These are phyloP conservation scores for Diarsia dahlii DNA, from an alignment of 2,888 invertebrate genomes.

Conservation along the genomic window DNA sequence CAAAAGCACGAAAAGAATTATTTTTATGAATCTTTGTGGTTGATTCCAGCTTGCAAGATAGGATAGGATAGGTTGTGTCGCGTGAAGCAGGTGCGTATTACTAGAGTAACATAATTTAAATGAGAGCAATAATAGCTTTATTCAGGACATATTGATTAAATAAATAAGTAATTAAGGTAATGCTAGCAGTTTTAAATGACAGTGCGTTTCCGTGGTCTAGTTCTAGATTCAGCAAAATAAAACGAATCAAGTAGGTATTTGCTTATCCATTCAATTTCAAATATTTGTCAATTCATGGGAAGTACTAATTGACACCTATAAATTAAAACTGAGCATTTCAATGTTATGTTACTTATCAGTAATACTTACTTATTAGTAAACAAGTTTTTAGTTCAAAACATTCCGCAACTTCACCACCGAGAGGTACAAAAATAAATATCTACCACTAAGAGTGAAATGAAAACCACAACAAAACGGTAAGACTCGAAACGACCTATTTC, in stretches of 20 bases:
- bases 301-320: not conserved
- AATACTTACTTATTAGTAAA: too few relatives aligned
- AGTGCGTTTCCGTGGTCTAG: not conserved
- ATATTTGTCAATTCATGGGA: not conserved
- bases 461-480: conserved; percentile 8
- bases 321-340: not conserved
- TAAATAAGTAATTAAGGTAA: not conserved
- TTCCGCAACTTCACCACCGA: not conserved
- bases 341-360: not conserved
- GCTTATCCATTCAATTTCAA: not conserved
- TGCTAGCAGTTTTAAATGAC: not conserved
- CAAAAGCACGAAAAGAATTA: too few relatives aligned
- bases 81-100: not conserved
- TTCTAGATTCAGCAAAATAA: conserved; percentile 7
- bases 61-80: not conserved
- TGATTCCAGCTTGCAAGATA: not conserved
- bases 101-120: not conserved
- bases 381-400: not conserved
- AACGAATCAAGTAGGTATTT: not conserved
- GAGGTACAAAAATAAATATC: not conserved
- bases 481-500: conserved; percentile 39
- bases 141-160: not conserved
- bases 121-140: not conserved
- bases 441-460: conserved; percentile 33
- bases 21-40: not conserved